Conservation (phyloP, 2,113 vertebrate species). For the Peromyscus polionotus region DNA sequence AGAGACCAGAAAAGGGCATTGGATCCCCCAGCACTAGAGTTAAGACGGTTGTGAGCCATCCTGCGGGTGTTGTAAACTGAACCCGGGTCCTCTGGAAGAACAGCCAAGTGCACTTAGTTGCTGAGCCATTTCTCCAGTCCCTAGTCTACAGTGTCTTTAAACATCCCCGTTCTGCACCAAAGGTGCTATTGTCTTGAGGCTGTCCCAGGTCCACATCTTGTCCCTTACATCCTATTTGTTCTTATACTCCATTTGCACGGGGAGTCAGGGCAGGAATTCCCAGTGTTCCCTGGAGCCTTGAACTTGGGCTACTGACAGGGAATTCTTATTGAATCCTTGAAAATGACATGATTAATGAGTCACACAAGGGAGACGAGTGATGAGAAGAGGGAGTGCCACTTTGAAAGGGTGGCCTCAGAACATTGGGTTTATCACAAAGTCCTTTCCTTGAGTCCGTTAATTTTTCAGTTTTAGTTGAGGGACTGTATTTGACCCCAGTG, state of each 20-base stretch:
- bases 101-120: neutral
- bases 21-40: neutral
- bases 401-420: conserved; percentile 48
- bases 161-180: neutral
- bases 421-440: conserved; percentile 64
- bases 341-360: conserved; percentile 61
- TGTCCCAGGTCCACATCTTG: neutral
- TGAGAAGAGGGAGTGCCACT: conserved; percentile 51
- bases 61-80: neutral
- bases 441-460: conserved; percentile 65
- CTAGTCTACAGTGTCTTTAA: conserved; percentile 4
- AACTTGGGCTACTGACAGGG: conserved; percentile 67
- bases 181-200: neutral
- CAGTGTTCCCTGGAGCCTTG: conserved; percentile 32
- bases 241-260: neutral
- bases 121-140: neutral
- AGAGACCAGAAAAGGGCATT: neutral
- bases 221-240: neutral
- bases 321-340: conserved; percentile 65
- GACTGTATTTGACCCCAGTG: conserved; percentile 55
- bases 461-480: conserved; percentile 65
- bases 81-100: neutral
- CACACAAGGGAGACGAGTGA: conserved; percentile 53
- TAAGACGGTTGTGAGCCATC: neutral
- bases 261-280: conserved; percentile 22